These are phyloP conservation scores for Scaptomyza pallida DNA, from an alignment of 1,140 invertebrate genomes.

Conservation along the genomic window DNA sequence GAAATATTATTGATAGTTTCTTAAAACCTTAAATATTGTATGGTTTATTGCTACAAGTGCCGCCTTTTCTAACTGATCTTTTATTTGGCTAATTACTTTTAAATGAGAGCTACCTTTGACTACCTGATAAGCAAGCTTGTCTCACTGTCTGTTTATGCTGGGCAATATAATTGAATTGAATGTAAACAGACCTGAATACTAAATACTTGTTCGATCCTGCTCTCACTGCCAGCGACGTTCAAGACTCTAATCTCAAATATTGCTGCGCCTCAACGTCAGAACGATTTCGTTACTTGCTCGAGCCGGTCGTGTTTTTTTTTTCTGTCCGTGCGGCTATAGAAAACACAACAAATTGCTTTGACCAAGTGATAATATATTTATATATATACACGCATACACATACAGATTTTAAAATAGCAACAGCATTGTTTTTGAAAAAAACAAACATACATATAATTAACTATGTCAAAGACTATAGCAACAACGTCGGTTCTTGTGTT, in stretches of 20 bases:
- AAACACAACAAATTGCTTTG: not conserved
- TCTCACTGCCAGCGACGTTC: not conserved
- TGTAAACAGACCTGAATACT: not conserved
- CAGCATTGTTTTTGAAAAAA: conserved; percentile 5
- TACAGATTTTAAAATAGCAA: conserved; percentile 6
- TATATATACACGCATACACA: conserved; percentile 30
- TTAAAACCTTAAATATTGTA: not conserved
- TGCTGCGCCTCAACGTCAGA: conserved; percentile 42
- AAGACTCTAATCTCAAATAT: conserved; percentile 27
- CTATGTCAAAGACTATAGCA: conserved; percentile 45
- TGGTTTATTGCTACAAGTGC: not conserved
- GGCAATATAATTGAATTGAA: conserved; percentile 6
- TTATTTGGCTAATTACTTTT: conserved; percentile 15
- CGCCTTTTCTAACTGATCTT: not conserved
- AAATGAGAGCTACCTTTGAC: conserved; percentile 7
- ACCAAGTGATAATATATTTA: conserved; percentile 23
- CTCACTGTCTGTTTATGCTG: not conserved
- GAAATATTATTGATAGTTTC: not conserved
- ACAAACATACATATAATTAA: conserved; percentile 1
- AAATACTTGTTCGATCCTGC: conserved; percentile 4
- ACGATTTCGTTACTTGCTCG: conserved; percentile 59
- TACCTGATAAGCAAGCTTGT: not conserved
- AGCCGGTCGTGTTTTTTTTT: conserved; percentile 61
- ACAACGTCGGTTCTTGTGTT: conserved; percentile 82
- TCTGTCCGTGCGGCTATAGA: no score